Evolutionary conservation across 2,113 vertebrate species (phyloP), one percentile per base, ranked within the genome.

Genomic region (Xiphophorus hellerii): DNA sequence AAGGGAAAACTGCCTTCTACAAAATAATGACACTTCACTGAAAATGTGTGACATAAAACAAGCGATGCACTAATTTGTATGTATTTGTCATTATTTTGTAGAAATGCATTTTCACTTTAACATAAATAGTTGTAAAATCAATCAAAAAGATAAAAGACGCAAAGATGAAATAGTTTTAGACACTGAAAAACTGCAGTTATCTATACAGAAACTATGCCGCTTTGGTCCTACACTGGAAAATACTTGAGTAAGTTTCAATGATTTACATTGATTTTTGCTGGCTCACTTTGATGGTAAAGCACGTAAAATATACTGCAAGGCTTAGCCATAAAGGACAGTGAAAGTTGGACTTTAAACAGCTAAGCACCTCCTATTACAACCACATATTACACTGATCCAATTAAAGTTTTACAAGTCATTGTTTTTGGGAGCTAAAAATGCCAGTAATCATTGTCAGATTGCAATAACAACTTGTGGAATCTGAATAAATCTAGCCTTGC

Each of bases 401-500:
- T 71, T 81, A 39, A 60, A n/a, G 71, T 71, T 69, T 65, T 51
- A 48, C 71, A 73, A 71, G 29, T 13, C 14, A 66, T 13, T 74
- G 62, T 64, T 28, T 71, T 44, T 30, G 71, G 73, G 35, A 42
- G 72, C 72, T 62, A 22, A 68, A 44, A 79, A 37, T 65, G 7
- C 33, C 78, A 78, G 39, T 13, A 42, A 81, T 84, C 28, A 68
- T 67, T 54, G 75, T 78, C 78, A 72, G 78, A 81, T 78, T 66
- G 72, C 76, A 82, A 80, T 62, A 58, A n/a, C 17, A 76, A 73
- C n/a, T 61, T 15, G 27, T 27, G 20, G 64, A 78, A 35, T 60
- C 69, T 39, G 63, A 78, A 48, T 27, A 75, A 66, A 65, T 73
- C 42, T 78, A 71, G 73, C 73, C 44, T 67, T 29, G 70, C 61